phyloP scores from a whole-genome alignment of 2,888 invertebrate genomes.

The Lycophotia porphyrea region DNA sequence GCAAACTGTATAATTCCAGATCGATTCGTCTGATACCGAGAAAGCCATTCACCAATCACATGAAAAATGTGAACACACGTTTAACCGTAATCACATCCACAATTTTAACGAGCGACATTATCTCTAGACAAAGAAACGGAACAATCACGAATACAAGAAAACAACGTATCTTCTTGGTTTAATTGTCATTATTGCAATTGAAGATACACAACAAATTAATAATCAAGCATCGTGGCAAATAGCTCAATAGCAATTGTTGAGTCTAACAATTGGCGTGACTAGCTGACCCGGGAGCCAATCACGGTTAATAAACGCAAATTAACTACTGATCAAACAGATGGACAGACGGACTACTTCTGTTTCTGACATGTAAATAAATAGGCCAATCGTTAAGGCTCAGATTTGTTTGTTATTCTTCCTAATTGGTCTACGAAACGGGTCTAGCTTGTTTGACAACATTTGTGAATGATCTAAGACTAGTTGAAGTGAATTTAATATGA shows the following conservation, averaged over 20 bases:
- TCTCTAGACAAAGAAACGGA: slow-evolving; percentile 51
- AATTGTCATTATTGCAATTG: slow-evolving; percentile 55
- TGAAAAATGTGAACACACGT: slow-evolving; percentile 32
- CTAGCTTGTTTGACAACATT: slow-evolving; percentile 33
- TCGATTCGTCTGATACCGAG: slow-evolving; percentile 17
- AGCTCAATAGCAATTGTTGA: slow-evolving; percentile 78
- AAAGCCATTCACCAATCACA: slow-evolving; percentile 25
- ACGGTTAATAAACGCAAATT: slow-evolving; percentile 87
- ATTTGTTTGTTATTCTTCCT: slow-evolving; percentile 48
- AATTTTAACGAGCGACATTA: slow-evolving; percentile 47
- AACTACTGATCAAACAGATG: slow-evolving; percentile 77
- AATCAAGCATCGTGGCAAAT: slow-evolving; percentile 71
- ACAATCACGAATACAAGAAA: slow-evolving; percentile 56
- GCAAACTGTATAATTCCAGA: slow-evolving; percentile 14
- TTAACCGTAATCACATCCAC: slow-evolving; percentile 34
- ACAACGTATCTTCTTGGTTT: slow-evolving; percentile 40
- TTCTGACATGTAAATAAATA: slow-evolving; percentile 58
- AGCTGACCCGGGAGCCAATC: slow-evolving; percentile 86
- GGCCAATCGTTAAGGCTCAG: slow-evolving; percentile 53
- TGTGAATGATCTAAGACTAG: neutral
- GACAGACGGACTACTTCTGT: slow-evolving; percentile 72
- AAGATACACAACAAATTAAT: slow-evolving; percentile 64
- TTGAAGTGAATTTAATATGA: slow-evolving; percentile 47
- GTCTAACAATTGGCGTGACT: slow-evolving; percentile 74
- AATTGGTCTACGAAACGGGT: slow-evolving; percentile 43